These are phyloP conservation scores for Psilopogon haemacephalus DNA, from an alignment of 2,113 vertebrate species.

Conservation along the genomic window DNA sequence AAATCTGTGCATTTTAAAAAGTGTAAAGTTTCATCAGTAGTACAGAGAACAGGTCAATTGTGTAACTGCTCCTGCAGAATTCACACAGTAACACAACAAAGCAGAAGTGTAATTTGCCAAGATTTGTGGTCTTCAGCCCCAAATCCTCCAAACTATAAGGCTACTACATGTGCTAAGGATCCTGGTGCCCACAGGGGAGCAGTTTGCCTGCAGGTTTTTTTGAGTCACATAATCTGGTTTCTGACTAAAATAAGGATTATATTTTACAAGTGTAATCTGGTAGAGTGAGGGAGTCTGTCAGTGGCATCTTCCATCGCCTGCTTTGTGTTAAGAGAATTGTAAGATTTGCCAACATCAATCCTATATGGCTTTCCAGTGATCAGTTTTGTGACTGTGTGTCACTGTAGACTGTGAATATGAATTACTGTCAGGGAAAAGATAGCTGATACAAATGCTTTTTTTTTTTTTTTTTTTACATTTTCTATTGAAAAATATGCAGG, in stretches of 20 bases:
- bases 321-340: background rate
- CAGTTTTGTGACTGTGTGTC: background rate
- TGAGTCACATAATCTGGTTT: background rate
- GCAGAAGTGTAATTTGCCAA: background rate
- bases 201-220: background rate
- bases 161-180: background rate
- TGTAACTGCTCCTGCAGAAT: background rate
- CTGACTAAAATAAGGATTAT: background rate
- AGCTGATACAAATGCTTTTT: background rate
- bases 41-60: background rate
- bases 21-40: background rate
- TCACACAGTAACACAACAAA: background rate
- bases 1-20: conserved; percentile 8
- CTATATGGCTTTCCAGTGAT: background rate
- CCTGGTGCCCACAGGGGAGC: background rate
- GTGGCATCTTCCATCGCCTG: background rate
- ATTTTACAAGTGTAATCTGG: background rate
- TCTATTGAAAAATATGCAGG: background rate
- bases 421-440: background rate
- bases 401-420: background rate
- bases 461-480: background rate
- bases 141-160: background rate
- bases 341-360: background rate
- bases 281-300: rapidly evolving
- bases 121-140: background rate